A percentile compares a stretch with the other conserved stretches of the same genome.
Evolutionary conservation across 2,113 vertebrate genomes (phyloP).

Genomic region (Trogon surrucura): DNA sequence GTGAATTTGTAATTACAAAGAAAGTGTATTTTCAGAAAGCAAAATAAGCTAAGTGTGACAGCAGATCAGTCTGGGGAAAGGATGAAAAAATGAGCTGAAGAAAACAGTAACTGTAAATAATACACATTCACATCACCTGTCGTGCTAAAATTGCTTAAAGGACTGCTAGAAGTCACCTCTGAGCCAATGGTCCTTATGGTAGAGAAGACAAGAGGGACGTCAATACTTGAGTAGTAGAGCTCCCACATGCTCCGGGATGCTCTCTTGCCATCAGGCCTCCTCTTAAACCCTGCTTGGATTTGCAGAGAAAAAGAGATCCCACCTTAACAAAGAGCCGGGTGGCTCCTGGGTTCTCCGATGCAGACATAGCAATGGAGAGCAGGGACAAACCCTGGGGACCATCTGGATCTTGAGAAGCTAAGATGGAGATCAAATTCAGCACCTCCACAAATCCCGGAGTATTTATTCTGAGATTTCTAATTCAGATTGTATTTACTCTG

Average conservation of each 20-base stretch:
- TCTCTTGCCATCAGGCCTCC: neutral
- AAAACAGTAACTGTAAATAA: neutral
- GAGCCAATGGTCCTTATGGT: neutral
- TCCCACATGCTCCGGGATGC: neutral
- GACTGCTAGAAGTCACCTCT: neutral
- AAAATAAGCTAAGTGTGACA: neutral
- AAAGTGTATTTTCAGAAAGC: neutral
- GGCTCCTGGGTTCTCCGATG: neutral
- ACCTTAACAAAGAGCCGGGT: neutral
- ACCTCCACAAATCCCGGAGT: neutral
- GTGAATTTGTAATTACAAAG: neutral
- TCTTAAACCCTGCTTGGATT: neutral
- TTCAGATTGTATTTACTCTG: neutral
- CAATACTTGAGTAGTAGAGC: neutral
- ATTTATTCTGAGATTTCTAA: neutral
- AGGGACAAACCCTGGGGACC: neutral
- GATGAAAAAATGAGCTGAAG: neutral
- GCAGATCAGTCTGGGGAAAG: neutral
- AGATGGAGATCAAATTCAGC: neutral
- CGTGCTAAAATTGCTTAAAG: neutral
- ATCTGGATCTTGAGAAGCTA: neutral
- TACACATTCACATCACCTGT: neutral
- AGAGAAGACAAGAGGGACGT: neutral
- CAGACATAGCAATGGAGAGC: rapidly evolving
- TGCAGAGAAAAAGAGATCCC: neutral